Percentiles rank a stretch among this genome's conserved stretches.
phyloP scores from a whole-genome alignment of 2,888 invertebrate species.

The Sesia apiformis region DNA sequence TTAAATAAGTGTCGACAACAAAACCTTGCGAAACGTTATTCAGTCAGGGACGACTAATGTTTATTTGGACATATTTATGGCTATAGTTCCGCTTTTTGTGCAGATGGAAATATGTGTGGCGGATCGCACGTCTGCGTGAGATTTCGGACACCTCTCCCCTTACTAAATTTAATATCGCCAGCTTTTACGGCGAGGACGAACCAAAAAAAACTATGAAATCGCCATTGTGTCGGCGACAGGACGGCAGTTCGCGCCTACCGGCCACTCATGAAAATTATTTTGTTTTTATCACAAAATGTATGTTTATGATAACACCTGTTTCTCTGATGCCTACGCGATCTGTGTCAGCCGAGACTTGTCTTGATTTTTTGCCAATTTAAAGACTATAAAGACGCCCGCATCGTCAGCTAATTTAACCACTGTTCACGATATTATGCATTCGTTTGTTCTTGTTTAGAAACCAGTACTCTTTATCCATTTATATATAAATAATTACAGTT shows the following conservation, averaged over 20 bases:
- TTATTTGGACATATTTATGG: constrained; percentile 76
- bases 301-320: constrained; percentile 76
- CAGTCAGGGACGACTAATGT: constrained; percentile 63
- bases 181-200: constrained; percentile 61
- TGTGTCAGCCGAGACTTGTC: constrained; percentile 68
- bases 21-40: constrained; percentile 52
- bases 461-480: constrained; percentile 12
- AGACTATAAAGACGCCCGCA: constrained; percentile 71
- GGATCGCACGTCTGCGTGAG: constrained; percentile 75
- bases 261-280: constrained; percentile 74
- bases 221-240: constrained; percentile 72
- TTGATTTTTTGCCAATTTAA: constrained; percentile 73
- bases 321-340: constrained; percentile 71
- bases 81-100: constrained; percentile 75
- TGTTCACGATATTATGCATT: constrained; percentile 67
- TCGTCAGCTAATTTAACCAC: constrained; percentile 69
- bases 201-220: constrained; percentile 64
- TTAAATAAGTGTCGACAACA: constrained; percentile 20
- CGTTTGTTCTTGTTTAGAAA: constrained; percentile 41
- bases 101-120: constrained; percentile 75
- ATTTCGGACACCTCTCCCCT: constrained; percentile 74
- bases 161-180: constrained; percentile 74
- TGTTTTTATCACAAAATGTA: constrained; percentile 73
- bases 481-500: too few species aligned
- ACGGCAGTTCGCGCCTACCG: constrained; percentile 70